Evolutionary conservation across 2,888 invertebrate species (phyloP).

Genomic region (Thecophora atra): DNA sequence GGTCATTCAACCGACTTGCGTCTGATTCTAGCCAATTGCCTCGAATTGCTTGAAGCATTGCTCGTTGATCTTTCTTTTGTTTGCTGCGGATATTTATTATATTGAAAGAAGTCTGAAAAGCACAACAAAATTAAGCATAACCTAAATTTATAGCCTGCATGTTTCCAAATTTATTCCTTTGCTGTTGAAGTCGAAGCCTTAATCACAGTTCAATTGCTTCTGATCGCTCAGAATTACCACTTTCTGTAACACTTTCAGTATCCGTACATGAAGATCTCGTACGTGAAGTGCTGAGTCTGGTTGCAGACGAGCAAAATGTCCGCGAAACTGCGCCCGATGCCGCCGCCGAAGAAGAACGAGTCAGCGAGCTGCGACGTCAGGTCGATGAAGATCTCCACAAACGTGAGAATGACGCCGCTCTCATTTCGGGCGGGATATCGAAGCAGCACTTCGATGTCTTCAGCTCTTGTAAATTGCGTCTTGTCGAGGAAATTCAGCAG

Average conservation of each 20-base stretch:
- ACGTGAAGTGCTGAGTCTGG: slow-evolving; percentile 53
- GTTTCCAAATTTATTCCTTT: neutral
- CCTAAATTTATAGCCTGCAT: slow-evolving; percentile 22
- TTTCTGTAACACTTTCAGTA: slow-evolving; percentile 49
- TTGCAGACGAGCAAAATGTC: slow-evolving; percentile 55
- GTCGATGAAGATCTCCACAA: slow-evolving; percentile 56
- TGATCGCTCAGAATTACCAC: neutral
- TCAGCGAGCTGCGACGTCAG: slow-evolving; percentile 52
- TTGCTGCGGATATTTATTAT: no score
- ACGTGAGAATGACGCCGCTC: slow-evolving; percentile 51
- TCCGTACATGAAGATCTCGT: slow-evolving; percentile 60
- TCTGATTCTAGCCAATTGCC: no score
- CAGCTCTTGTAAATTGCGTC: slow-evolving; percentile 51
- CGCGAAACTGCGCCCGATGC: slow-evolving; percentile 52
- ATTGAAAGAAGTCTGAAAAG: neutral
- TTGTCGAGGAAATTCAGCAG: slow-evolving; percentile 53
- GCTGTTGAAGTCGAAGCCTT: slow-evolving; percentile 8
- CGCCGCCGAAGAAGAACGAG: slow-evolving; percentile 54
- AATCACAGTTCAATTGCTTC: slow-evolving; percentile 24
- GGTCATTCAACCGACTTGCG: no score
- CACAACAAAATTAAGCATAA: neutral
- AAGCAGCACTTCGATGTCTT: slow-evolving; percentile 55
- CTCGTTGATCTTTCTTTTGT: no score
- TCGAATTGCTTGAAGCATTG: no score
- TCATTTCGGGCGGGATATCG: slow-evolving; percentile 52